Evolutionary conservation across 2,888 invertebrate species (phyloP).

Genomic region (Cylloceria caligata): DNA sequence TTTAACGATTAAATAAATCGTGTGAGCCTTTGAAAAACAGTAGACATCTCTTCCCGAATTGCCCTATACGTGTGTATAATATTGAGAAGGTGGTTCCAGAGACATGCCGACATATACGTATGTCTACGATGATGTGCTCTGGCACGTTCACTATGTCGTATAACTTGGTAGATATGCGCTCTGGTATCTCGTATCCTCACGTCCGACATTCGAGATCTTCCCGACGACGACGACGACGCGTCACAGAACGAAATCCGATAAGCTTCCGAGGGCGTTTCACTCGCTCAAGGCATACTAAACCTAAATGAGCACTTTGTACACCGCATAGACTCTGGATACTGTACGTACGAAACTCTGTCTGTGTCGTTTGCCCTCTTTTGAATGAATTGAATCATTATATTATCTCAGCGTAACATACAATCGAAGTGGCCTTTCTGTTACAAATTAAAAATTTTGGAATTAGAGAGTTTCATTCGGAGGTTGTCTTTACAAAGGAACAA

Average conservation of each 20-base stretch:
- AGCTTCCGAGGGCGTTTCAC: slow-evolving; percentile 31
- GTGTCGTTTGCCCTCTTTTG: slow-evolving; percentile 2
- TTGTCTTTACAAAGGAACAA: slow-evolving; percentile 12
- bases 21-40: neutral
- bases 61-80: slow-evolving; percentile 6
- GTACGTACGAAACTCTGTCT: neutral
- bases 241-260: slow-evolving; percentile 58
- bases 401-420: slow-evolving; percentile 33
- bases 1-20: neutral
- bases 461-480: slow-evolving; percentile 34
- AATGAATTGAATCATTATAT: slow-evolving; percentile 55
- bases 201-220: slow-evolving; percentile 40
- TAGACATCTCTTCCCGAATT: neutral
- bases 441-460: slow-evolving; percentile 21
- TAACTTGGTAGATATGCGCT: slow-evolving; percentile 15
- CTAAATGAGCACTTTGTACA: slow-evolving; percentile 38
- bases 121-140: slow-evolving; percentile 8
- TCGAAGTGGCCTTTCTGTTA: slow-evolving; percentile 34
- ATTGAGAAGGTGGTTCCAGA: slow-evolving; percentile 32
- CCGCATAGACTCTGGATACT: neutral
- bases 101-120: slow-evolving; percentile 21
- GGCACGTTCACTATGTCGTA: slow-evolving; percentile 23
- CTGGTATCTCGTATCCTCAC: slow-evolving; percentile 15
- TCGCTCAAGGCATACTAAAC: slow-evolving; percentile 4
- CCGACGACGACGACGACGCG: slow-evolving; percentile 29